Evolutionary conservation across 2,113 vertebrate genomes (phyloP), one percentile per base, ranked within the genome.

Genomic region (Neogobius melanostomus): DNA sequence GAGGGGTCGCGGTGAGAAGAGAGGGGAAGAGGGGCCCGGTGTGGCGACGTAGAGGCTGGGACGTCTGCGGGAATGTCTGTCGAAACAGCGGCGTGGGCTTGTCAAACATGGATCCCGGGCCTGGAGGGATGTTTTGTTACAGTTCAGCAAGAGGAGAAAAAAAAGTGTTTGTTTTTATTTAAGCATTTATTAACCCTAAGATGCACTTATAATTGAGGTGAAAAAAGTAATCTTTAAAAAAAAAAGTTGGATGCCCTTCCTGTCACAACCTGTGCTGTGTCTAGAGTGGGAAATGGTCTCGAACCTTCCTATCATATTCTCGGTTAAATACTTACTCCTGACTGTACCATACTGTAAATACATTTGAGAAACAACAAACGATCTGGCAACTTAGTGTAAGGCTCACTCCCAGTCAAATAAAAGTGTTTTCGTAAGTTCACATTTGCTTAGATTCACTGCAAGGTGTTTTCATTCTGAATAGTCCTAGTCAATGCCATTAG

Each of bases 81-180:
- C 88, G 67, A 81, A 90, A 91, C 92, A 92, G 89, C 91, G 72
- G 92, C 76, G 82, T 76, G 60, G 80, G 79, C 82, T 62, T 93
- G 92, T 93, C 47, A 84, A 90, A 93, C 91, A 93, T 74, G 82
- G 69, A 79, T 76, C 82, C 3, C n/a, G 65, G 81, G 82, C 81
- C 83, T 74, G 73, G 64, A 69, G 46, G 80, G 77, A 69, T 60
- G 71, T 70, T 7, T n/a, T 15, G 61, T 64, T 15, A 66, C 21
- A 69, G 64, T 70, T 64, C 9, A 11, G 17, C 53, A 56, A 21
- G 17, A 6, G 0, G 28, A 17, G 1, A 5, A 17, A 11, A 21
- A 53, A 53, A 3, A 36, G 28, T 59, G 11, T 59, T 14, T 42
- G 5, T 59, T 42, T 57, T 36, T 28, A 12, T 57, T 57, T 36